These are phyloP conservation scores for Trichonephila clavata DNA, from an alignment of 1,140 invertebrate species.

Conservation along the genomic window DNA sequence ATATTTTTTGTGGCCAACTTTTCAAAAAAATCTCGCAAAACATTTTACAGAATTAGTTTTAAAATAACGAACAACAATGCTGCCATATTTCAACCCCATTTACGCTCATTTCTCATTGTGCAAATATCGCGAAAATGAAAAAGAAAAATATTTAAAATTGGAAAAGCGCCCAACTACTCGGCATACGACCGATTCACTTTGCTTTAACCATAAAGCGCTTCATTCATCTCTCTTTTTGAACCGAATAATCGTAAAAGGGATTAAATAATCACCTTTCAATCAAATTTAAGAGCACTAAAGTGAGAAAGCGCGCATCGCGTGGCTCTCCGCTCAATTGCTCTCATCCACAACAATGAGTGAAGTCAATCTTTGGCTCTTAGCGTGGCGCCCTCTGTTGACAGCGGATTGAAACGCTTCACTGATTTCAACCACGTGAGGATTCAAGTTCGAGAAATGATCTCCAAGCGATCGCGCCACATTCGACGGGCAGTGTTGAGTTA, in stretches of 20 bases:
- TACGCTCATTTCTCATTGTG: not conserved
- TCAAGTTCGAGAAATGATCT: not conserved
- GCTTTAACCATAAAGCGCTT: not conserved
- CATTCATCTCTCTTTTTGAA: not conserved
- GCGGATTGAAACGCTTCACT: conserved; percentile 20
- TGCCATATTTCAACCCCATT: not conserved
- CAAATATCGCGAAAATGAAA: not conserved
- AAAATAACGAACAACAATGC: too few relatives aligned
- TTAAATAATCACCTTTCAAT: conserved; percentile 35
- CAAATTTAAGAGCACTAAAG: conserved; percentile 31
- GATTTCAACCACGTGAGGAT: conserved; percentile 53
- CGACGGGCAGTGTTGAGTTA: not conserved
- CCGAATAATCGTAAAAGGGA: not conserved
- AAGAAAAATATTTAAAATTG: conserved; percentile 1
- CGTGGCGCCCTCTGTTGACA: conserved; percentile 57
- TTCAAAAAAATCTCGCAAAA: too few relatives aligned
- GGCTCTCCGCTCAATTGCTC: conserved; percentile 21
- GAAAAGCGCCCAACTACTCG: not conserved
- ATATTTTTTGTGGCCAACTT: too few relatives aligned
- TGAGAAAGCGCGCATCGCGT: conserved; percentile 13
- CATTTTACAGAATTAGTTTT: too few relatives aligned
- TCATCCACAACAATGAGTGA: not conserved
- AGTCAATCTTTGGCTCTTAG: not conserved
- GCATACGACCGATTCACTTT: not conserved
- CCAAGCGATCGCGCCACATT: conserved; percentile 48